Percentiles rank a stretch among this genome's conserved stretches.
Conservation (phyloP, 2,888 invertebrate genomes). For the Drosophila paranaensis region DNA sequence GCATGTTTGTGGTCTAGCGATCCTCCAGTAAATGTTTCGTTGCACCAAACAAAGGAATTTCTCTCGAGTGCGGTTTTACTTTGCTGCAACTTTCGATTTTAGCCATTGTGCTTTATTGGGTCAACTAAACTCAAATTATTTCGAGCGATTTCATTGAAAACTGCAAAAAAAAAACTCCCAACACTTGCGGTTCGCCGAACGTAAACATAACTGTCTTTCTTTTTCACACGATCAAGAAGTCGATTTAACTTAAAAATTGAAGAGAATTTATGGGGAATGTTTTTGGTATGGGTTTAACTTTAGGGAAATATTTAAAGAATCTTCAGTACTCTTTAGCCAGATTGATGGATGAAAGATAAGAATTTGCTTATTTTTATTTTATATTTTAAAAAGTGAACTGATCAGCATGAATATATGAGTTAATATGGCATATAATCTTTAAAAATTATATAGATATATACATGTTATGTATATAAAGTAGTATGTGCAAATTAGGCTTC, state of each 20-base stretch:
- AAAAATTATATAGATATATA: no score
- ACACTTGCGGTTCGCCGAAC: background rate
- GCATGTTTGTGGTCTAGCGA: constrained; percentile 76
- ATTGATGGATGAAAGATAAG: no score
- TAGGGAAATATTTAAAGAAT: background rate
- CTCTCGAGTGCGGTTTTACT: constrained; percentile 52
- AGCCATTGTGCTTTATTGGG: constrained; percentile 55
- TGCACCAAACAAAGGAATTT: constrained; percentile 23
- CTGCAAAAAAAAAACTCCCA: background rate
- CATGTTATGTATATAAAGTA: no score
- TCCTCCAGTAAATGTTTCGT: constrained; percentile 24
- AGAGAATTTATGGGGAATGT: background rate
- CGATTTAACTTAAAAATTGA: background rate
- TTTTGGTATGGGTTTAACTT: background rate
- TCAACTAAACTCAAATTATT: constrained; percentile 35
- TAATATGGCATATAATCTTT: no score
- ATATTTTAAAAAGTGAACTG: no score
- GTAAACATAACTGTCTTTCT: constrained; percentile 6
- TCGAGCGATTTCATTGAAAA: constrained; percentile 21
- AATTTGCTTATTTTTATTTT: no score
- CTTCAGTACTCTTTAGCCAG: background rate
- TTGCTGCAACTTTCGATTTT: constrained; percentile 69
- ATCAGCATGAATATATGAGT: no score
- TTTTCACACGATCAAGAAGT: constrained; percentile 12
- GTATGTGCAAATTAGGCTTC: no score